Percentiles rank a stretch among this genome's conserved stretches.
These are phyloP conservation scores for Metopia argyrocephala DNA, from an alignment of 2,888 invertebrate genomes.

Conservation along the genomic window DNA sequence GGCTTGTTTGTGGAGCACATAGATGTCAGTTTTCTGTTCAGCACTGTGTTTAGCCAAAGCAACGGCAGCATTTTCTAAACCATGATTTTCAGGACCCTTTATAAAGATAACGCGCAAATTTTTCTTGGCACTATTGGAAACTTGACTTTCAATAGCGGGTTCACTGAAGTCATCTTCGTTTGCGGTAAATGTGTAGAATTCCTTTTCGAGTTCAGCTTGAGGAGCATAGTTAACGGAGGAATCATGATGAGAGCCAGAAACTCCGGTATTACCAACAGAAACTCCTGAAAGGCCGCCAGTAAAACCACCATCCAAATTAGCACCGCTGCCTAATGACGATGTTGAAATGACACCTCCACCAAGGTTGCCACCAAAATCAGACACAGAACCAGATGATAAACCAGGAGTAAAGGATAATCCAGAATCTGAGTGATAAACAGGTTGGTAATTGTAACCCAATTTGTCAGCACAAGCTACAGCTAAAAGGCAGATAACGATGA, in stretches of 20 bases:
- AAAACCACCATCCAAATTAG: neutral
- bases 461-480: constrained; percentile 72
- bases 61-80: constrained; percentile 70
- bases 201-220: constrained; percentile 65
- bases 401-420: constrained; percentile 34
- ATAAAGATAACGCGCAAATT: constrained; percentile 72
- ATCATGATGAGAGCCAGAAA: constrained; percentile 19
- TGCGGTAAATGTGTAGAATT: constrained; percentile 71
- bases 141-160: constrained; percentile 63
- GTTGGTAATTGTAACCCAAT: constrained; percentile 72
- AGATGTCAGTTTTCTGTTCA: constrained; percentile 73
- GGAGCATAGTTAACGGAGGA: constrained; percentile 30
- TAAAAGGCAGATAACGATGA: constrained; percentile 70
- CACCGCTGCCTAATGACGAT: constrained; percentile 62
- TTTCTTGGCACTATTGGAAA: constrained; percentile 66
- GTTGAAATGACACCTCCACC: neutral
- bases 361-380: neutral
- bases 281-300: constrained; percentile 67
- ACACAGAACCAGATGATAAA: neutral
- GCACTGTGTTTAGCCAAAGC: constrained; percentile 70
- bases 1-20: constrained; percentile 73
- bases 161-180: constrained; percentile 71
- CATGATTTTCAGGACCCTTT: constrained; percentile 72
- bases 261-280: constrained; percentile 44
- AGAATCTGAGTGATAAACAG: constrained; percentile 67